Base-by-base conservation (phyloP, 1,140 invertebrate species). In the Onthophagus taurus region DNA sequence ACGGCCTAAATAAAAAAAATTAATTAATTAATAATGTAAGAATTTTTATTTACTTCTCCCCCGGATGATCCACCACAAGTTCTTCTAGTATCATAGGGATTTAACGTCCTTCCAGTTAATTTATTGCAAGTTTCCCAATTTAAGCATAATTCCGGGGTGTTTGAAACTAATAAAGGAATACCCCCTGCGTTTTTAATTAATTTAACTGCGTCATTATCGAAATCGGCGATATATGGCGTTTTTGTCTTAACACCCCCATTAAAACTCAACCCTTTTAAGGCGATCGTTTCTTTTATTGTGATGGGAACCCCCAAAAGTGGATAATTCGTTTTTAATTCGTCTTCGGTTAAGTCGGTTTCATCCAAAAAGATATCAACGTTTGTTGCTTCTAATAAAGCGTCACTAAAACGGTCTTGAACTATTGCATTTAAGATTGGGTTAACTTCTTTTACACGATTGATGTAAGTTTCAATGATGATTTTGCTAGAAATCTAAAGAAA, bases 51-150 rank as follows among this genome's bases (percentile, higher is more conserved):
- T 61, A 77, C 78, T 65, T 85, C 83, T 19, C 83, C 82, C n/a
- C 83, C 83, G 21, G 81, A 84, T 8, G 82, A 85, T 11, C 87
- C 87, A 1, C 85, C 86, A 12, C 74, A 63, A 2, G 80, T 87
- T 51, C 80, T 69, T 18, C 75, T 76, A 24, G 75, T 70, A 60
- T 95, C 81, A 58, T 95, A 93, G 0, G 93, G 90, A 67, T 97
- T 97, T 49, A 74, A 78, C 0, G 92, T 91, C 13, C 77, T 68
- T 0, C 94, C 94, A 36, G 84, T 87, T 0, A 93, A 72, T 42
- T 81, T 81, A 68, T 97, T 97, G 47, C 75, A 81, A 0, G 83
- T 88, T 64, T 97, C 91, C 78, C 83, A 91, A 64, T 82, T 85
- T 72, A 91, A 72, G 51, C 86, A 90, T n/a, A 92, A 66, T 61